phyloP scores from a whole-genome alignment of 2,113 vertebrate genomes.

The Willisornis vidua region DNA sequence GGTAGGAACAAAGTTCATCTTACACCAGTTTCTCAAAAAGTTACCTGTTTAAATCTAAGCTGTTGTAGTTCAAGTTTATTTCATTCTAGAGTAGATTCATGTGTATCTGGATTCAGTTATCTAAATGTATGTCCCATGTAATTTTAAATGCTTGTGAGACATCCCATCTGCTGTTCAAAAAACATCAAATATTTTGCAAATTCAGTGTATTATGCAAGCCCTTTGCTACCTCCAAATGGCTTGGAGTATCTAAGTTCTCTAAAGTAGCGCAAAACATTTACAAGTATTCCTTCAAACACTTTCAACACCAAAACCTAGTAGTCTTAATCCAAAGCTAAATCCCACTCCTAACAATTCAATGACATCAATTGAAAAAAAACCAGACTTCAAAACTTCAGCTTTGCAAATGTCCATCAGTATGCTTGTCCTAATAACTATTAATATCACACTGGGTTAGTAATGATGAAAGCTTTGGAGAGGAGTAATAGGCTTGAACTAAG shows the following conservation, averaged over 20 bases:
- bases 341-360: background rate
- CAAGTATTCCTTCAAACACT: background rate
- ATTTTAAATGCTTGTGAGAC: conserved; percentile 10
- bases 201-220: background rate
- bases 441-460: background rate
- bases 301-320: background rate
- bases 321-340: background rate
- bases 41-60: background rate
- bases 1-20: background rate
- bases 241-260: background rate
- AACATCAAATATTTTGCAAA: background rate
- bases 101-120: background rate
- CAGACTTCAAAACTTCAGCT: background rate
- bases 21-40: background rate
- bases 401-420: background rate
- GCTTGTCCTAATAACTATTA: background rate
- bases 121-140: background rate
- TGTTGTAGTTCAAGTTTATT: background rate
- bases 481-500: background rate
- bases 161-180: background rate
- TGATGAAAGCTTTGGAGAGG: background rate
- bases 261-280: background rate
- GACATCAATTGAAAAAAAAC: background rate
- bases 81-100: background rate
- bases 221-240: background rate